Conservation (phyloP, 2,888 invertebrate genomes). For the Synanthedon myopaeformis region DNA sequence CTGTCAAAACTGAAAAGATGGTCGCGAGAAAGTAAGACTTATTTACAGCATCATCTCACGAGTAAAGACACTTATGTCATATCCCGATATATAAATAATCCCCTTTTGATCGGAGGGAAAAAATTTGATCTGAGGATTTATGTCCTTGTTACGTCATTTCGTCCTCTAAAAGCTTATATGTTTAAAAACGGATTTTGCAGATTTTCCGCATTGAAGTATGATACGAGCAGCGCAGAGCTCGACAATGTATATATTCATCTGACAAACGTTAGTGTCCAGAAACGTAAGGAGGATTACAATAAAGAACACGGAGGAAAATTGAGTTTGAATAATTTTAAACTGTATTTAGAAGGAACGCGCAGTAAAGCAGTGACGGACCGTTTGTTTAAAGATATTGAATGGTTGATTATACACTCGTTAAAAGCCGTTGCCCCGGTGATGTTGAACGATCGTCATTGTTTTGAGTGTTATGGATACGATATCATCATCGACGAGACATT, state of each 20-base stretch:
- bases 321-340: constrained; percentile 86
- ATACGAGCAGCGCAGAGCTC: constrained; percentile 84
- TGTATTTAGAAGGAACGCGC: constrained; percentile 90
- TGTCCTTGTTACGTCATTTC: constrained; percentile 91
- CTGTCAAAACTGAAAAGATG: constrained; percentile 85
- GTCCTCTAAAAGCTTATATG: constrained; percentile 91
- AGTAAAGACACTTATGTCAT: constrained; percentile 93
- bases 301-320: constrained; percentile 94
- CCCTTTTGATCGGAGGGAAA: constrained; percentile 91
- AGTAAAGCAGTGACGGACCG: constrained; percentile 88
- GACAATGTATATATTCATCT: constrained; percentile 95
- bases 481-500: constrained; percentile 93
- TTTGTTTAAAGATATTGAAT: constrained; percentile 88
- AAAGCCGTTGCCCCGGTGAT: constrained; percentile 92
- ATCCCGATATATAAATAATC: constrained; percentile 94
- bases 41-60: constrained; percentile 81
- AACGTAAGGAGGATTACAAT: constrained; percentile 93
- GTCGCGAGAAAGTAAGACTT: constrained; percentile 79
- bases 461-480: constrained; percentile 94
- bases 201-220: constrained; percentile 95
- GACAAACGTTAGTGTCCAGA: constrained; percentile 96
- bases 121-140: constrained; percentile 94
- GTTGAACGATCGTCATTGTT: constrained; percentile 90
- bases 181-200: constrained; percentile 93
- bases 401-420: constrained; percentile 90